These are phyloP conservation scores for Polyergus mexicanus DNA, from an alignment of 1,140 invertebrate genomes.

Conservation along the genomic window DNA sequence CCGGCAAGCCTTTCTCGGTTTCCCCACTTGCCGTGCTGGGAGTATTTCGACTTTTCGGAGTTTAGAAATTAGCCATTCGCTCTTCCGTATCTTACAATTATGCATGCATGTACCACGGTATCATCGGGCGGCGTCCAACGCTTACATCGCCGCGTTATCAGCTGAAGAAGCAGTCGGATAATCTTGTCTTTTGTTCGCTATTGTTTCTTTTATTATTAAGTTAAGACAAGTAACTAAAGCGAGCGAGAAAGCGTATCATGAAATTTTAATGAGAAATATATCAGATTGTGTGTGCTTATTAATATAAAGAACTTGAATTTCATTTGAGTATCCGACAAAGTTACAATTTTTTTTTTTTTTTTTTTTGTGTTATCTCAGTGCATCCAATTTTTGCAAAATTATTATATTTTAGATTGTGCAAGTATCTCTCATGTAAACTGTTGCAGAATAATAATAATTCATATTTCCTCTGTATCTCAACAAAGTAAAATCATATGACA, in stretches of 20 bases:
- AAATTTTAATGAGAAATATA: neutral
- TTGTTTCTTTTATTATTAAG: conserved; percentile 8
- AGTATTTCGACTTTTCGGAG: conserved; percentile 48
- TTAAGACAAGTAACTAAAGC: neutral
- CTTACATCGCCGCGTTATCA: neutral
- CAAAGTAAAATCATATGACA: too few relatives aligned
- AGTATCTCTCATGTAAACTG: neutral
- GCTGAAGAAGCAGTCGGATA: neutral
- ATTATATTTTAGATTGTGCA: neutral
- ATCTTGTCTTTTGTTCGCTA: conserved; percentile 12
- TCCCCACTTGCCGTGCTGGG: neutral
- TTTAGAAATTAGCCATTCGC: conserved; percentile 11
- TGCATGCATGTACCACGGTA: neutral
- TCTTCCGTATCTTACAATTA: conserved; percentile 38
- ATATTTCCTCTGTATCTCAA: too few relatives aligned
- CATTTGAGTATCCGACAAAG: neutral
- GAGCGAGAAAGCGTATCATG: neutral
- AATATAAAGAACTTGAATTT: neutral
- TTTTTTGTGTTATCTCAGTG: neutral
- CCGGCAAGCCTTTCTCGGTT: conserved; percentile 21
- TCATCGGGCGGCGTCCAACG: neutral
- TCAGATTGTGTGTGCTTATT: neutral
- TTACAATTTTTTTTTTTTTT: neutral
- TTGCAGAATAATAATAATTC: neutral
- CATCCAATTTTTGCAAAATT: neutral